These are phyloP conservation scores for Tapirus indicus DNA, from an alignment of 2,797 vertebrate genomes.

Conservation along the genomic window DNA sequence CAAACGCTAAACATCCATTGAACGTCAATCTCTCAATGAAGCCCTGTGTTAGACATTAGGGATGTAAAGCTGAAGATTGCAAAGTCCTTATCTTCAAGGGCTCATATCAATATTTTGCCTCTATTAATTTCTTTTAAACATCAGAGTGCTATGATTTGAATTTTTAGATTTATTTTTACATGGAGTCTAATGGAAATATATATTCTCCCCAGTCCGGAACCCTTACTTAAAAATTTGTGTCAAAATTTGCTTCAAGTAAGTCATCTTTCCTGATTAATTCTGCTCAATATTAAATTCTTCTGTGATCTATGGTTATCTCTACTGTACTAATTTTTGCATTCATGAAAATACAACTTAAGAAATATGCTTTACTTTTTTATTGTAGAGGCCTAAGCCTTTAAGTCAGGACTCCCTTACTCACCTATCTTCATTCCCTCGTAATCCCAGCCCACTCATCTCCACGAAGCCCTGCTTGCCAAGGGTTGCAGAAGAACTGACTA, in stretches of 20 bases:
- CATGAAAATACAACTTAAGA: not conserved
- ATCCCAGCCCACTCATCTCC: not conserved
- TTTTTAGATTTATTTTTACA: not conserved
- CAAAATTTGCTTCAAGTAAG: not conserved
- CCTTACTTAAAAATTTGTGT: not conserved
- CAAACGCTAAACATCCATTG: not conserved
- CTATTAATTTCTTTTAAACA: not conserved
- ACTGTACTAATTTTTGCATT: not conserved
- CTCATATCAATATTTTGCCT: not conserved
- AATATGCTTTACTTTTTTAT: not conserved
- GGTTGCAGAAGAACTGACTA: not conserved
- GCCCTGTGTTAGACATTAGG: not conserved
- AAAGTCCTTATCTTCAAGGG: not conserved
- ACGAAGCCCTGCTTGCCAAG: not conserved
- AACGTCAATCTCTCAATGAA: not conserved
- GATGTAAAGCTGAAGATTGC: not conserved
- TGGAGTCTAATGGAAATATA: not conserved
- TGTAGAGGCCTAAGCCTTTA: not conserved
- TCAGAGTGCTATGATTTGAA: not conserved
- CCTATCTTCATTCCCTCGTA: not conserved
- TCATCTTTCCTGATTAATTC: constrained; percentile 14
- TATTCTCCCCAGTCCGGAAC: not conserved
- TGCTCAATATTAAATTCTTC: not conserved
- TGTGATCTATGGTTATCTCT: not conserved
- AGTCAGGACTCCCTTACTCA: not conserved